A percentile compares a stretch with the other conserved stretches of the same genome.
These are phyloP conservation scores for Lepus timidus DNA, from an alignment of 2,113 vertebrate genomes.

Conservation along the genomic window DNA sequence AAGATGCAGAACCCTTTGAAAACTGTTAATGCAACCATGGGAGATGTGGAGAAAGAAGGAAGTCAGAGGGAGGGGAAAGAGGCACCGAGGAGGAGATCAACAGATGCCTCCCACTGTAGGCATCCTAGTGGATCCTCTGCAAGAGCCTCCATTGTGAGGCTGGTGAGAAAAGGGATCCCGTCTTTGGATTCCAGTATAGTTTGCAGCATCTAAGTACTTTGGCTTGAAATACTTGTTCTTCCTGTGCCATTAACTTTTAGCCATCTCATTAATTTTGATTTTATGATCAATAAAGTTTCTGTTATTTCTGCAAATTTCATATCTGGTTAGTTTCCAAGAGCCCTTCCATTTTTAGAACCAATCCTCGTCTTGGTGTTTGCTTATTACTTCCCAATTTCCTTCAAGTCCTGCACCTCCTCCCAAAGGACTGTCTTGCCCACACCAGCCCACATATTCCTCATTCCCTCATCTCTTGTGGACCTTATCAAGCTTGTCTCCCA, in stretches of 20 bases:
- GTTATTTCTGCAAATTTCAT: slow-evolving; percentile 79
- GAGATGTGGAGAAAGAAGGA: neutral
- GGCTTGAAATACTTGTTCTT: slow-evolving; percentile 65
- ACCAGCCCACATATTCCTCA: neutral
- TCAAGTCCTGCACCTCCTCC: neutral
- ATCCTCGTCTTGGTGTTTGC: neutral
- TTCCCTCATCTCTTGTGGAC: neutral
- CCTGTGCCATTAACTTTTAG: neutral
- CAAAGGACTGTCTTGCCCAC: neutral
- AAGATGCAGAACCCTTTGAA: neutral
- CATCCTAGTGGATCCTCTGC: neutral
- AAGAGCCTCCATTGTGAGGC: neutral
- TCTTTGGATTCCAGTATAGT: neutral
- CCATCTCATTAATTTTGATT: slow-evolving; percentile 76
- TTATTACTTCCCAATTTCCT: neutral
- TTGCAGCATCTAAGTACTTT: slow-evolving; percentile 44
- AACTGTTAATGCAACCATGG: neutral
- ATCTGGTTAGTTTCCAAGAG: slow-evolving; percentile 58
- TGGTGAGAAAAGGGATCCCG: neutral
- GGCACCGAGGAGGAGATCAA: accelerated
- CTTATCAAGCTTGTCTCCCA: neutral
- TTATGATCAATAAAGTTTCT: slow-evolving; percentile 75
- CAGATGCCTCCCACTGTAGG: neutral
- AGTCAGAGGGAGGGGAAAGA: neutral
- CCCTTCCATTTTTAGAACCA: neutral